Conservation (phyloP, 2,888 invertebrate genomes). For the Hypsopygia costalis region DNA sequence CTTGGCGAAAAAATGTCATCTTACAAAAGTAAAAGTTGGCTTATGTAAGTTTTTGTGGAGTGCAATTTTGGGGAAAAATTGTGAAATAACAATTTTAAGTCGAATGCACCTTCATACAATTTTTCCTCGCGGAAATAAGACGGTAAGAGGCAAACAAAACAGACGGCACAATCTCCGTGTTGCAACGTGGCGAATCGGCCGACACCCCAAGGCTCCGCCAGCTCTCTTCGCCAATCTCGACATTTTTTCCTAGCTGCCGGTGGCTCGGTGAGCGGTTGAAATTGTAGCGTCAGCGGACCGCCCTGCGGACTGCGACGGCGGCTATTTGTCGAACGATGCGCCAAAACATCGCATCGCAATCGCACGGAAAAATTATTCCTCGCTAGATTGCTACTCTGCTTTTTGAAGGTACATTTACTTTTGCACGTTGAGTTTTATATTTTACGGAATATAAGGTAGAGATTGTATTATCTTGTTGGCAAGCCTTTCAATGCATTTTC, state of each 20-base stretch:
- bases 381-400: conserved; percentile 68
- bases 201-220: conserved; percentile 64
- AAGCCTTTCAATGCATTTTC: conserved; percentile 59
- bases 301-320: conserved; percentile 67
- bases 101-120: conserved; percentile 59
- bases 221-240: conserved; percentile 66
- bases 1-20: conserved; percentile 30
- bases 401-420: conserved; percentile 69
- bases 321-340: conserved; percentile 75
- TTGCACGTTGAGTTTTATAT: conserved; percentile 64
- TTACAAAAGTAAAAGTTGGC: conserved; percentile 23
- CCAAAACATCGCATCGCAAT: conserved; percentile 76
- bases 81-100: conserved; percentile 58
- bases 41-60: conserved; percentile 26
- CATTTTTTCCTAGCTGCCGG: conserved; percentile 63
- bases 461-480: conserved; percentile 74
- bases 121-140: conserved; percentile 69
- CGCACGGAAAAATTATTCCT: conserved; percentile 72
- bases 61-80: conserved; percentile 44
- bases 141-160: conserved; percentile 72
- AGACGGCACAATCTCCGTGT: conserved; percentile 71
- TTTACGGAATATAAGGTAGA: conserved; percentile 60
- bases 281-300: conserved; percentile 68
- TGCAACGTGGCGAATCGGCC: conserved; percentile 71
- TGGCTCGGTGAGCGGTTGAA: conserved; percentile 47